Conservation (phyloP, 2,797 vertebrate genomes). For the Pseudopleuronectes americanus region DNA sequence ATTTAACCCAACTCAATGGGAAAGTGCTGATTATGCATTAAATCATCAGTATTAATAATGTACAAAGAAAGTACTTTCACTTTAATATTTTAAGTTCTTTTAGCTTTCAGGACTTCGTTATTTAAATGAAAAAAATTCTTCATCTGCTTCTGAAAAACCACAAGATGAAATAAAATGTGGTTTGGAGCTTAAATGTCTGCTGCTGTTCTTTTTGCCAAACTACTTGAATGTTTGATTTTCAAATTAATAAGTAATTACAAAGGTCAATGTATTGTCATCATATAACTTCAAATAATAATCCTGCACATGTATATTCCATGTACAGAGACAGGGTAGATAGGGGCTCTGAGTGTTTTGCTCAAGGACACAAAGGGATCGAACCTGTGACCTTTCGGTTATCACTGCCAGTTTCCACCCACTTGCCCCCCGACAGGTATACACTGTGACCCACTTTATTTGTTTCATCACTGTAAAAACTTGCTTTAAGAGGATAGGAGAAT, state of each 20-base stretch:
- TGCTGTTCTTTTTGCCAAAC: not conserved
- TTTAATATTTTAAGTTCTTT: not conserved
- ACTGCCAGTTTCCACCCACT: conserved; percentile 16
- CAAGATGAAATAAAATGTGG: not conserved
- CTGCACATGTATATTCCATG: conserved; percentile 33
- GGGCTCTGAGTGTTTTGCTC: conserved; percentile 26
- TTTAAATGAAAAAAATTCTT: not conserved
- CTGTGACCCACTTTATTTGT: conserved; percentile 37
- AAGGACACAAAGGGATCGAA: conserved; percentile 42
- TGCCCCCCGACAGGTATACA: conserved; percentile 18
- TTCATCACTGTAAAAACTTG: conserved; percentile 38
- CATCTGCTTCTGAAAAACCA: not conserved
- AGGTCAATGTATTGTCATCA: conserved; percentile 4
- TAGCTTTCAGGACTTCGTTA: not conserved
- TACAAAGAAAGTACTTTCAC: not conserved
- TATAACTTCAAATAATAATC: conserved; percentile 1
- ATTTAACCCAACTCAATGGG: no score
- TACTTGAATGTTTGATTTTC: conserved; percentile 1
- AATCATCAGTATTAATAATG: not conserved
- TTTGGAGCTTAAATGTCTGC: not conserved
- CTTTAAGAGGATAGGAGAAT: conserved; percentile 44
- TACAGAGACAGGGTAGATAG: not conserved
- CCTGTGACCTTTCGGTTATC: conserved; percentile 46
- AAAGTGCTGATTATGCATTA: not conserved
- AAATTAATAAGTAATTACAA: not conserved